Evolutionary conservation across 2,888 invertebrate genomes (phyloP), one percentile per base, ranked within the genome.

Genomic region (Drosophila kuntzei): DNA sequence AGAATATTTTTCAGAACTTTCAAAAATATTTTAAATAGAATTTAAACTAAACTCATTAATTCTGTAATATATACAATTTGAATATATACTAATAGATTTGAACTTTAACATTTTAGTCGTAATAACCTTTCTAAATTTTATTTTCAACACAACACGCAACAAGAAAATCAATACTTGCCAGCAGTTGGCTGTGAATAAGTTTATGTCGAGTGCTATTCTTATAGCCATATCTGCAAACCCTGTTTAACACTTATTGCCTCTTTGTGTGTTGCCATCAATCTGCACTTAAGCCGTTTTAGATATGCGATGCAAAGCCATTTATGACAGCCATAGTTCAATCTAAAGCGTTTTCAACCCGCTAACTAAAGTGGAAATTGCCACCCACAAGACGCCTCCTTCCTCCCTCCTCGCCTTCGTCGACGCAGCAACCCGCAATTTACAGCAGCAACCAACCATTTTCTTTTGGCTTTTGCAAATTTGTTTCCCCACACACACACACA

Each of bases 321-420:
- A 85, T 85, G 85, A 80, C 80, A 76, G 58, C 78, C 81, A 82
- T 84, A 82, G 82, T 82, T 84, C 76, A 82, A 80, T 85, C 85
- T 85, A 72, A 83, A 84, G 75, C 77, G 79, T 50, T 83, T 83
- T 78, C 69, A 67, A 77, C 80, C 85, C 83, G 79, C 80, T 63
- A 80, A 80, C 76, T 80, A 83, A 79, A 80, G 62, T 69, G 80
- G 75, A 73, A 75, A 80, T 80, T 73, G 83, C 74, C 76, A 72
- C 79, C 77, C 78, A 79, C 68, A 54, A 29, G 29, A 54, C 44
- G 43, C 22, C 29, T 9, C 20, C 50, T 4, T 37, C 20, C 32
- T 0, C 14, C 27, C n/a, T 11, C 11, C 27, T 8, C 25, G 22
- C 27, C 8, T 27, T 22, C 11, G 12, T 22, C 6, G 22, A 14